A percentile compares a stretch with the other conserved stretches of the same genome.
Conservation (phyloP, 1,140 invertebrate species). For the Ericerus pela region DNA sequence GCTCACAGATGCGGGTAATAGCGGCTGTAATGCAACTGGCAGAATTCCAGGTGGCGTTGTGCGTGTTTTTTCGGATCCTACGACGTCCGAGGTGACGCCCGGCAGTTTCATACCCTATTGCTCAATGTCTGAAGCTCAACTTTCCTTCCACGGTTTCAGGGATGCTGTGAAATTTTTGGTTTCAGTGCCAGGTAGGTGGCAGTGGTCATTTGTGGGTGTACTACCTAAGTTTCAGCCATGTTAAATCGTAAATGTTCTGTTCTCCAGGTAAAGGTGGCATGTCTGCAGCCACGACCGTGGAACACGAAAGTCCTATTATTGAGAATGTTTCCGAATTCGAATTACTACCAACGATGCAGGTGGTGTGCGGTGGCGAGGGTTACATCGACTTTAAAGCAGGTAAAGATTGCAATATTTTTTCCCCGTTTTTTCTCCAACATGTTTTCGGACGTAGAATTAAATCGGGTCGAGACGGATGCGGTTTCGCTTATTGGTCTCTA, state of each 20-base stretch:
- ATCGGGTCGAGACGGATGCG: no score
- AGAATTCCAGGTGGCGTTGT: conserved; percentile 41
- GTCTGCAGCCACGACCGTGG: conserved; percentile 33
- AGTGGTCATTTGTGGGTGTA: no score
- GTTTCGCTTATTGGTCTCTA: no score
- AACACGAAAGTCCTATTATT: conserved; percentile 20
- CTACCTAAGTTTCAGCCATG: no score
- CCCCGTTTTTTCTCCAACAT: no score
- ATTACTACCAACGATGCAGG: conserved; percentile 50
- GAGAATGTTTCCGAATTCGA: conserved; percentile 26
- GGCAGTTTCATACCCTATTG: conserved; percentile 81
- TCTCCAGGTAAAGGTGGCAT: conserved; percentile 36
- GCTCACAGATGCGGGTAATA: no score
- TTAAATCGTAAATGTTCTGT: no score
- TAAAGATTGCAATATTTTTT: conserved; percentile 37
- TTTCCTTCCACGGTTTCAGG: conserved; percentile 96
- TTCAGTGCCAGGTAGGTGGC: conserved; percentile 79
- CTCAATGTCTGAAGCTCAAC: conserved; percentile 93
- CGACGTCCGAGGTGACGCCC: conserved; percentile 34
- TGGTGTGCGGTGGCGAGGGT: conserved; percentile 92
- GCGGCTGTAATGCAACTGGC: no score
- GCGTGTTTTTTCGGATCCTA: conserved; percentile 35
- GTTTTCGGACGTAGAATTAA: no score
- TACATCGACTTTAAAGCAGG: conserved; percentile 98
- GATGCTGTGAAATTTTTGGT: conserved; percentile 98